Percentiles rank a stretch among this genome's conserved stretches.
Conservation (phyloP, 2,113 vertebrate genomes). For the Xenus cinereus region DNA sequence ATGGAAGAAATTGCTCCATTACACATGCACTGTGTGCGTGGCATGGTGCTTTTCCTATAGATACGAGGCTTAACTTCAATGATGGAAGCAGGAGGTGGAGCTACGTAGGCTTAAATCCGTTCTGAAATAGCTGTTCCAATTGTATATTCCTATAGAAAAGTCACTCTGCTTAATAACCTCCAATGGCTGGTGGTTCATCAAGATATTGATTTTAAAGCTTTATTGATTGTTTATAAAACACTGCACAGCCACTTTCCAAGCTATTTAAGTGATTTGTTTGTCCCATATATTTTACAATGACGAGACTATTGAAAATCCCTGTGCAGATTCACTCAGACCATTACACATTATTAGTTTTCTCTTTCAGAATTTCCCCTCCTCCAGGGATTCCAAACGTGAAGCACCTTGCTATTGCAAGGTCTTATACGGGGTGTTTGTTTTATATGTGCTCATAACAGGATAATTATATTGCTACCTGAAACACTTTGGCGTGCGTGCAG, state of each 20-base stretch:
- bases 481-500: neutral
- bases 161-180: conserved; percentile 22
- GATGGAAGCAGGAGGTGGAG: neutral
- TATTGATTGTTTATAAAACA: conserved; percentile 74
- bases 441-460: conserved; percentile 42
- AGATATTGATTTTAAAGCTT: conserved; percentile 75
- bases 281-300: conserved; percentile 67
- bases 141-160: conserved; percentile 7
- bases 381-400: conserved; percentile 35
- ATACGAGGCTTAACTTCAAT: neutral
- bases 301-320: conserved; percentile 66
- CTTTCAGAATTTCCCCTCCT: conserved; percentile 32
- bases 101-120: neutral
- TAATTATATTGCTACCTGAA: conserved; percentile 61
- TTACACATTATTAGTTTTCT: conserved; percentile 63
- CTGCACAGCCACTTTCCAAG: conserved; percentile 35
- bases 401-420: conserved; percentile 31
- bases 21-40: neutral
- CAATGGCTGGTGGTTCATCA: conserved; percentile 55
- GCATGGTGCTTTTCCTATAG: neutral
- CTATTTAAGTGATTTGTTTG: conserved; percentile 62
- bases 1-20: neutral
- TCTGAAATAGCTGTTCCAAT: neutral
- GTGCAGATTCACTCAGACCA: conserved; percentile 52
- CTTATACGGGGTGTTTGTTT: conserved; percentile 56